Conservation (phyloP, 2,113 vertebrate genomes). For the Phalacrocorax carbo region DNA sequence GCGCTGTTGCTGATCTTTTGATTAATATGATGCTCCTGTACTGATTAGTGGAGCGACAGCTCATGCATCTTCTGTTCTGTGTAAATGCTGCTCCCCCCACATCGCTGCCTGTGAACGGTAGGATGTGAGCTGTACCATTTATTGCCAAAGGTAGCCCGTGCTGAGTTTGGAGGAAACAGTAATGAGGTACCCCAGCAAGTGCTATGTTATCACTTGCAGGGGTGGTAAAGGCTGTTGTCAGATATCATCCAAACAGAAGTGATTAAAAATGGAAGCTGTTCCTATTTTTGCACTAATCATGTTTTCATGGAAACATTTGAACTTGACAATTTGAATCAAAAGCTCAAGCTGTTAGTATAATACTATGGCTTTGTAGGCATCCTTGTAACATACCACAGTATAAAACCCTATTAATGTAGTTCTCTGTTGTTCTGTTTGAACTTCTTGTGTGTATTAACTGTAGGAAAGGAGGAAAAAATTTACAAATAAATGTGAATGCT, state of each 20-base stretch:
- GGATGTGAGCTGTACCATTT: conserved; percentile 11
- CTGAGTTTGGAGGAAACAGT: conserved; percentile 14
- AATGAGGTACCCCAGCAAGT: conserved; percentile 17
- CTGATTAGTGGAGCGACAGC: conserved; percentile 32
- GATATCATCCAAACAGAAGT: background rate
- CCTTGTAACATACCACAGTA: background rate
- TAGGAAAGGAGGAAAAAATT: background rate
- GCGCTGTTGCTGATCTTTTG: conserved; percentile 18
- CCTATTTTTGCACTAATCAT: background rate
- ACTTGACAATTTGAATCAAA: background rate
- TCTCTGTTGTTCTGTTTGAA: background rate
- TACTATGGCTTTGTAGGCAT: background rate
- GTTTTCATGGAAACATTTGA: background rate
- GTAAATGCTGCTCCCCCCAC: background rate
- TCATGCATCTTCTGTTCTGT: conserved; percentile 33
- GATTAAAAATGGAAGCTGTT: background rate
- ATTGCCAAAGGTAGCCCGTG: background rate
- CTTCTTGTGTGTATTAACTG: background rate
- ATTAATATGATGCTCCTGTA: conserved; percentile 10
- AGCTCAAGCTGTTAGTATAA: background rate
- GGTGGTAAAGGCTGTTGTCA: background rate
- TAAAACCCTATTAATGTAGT: background rate
- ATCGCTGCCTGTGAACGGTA: background rate
- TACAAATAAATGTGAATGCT: background rate
- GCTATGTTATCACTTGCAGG: background rate